A percentile compares a stretch with the other conserved stretches of the same genome.
Evolutionary conservation across 2,888 invertebrate genomes (phyloP).

Genomic region (Limnephilus marmoratus): DNA sequence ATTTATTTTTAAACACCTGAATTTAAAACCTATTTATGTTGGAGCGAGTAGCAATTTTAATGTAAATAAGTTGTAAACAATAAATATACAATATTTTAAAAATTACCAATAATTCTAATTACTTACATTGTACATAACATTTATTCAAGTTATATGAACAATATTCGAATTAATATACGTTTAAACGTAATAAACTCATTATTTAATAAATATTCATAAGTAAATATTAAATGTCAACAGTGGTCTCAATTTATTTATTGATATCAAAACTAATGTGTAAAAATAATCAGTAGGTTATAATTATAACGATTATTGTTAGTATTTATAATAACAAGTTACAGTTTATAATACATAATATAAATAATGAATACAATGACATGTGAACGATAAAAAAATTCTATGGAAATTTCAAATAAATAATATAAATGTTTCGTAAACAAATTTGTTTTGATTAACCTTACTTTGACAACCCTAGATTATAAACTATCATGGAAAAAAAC

Average conservation of each 20-base stretch:
- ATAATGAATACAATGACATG: neutral
- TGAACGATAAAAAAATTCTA: slow-evolving; percentile 32
- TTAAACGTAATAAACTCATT: neutral
- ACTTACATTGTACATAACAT: slow-evolving; percentile 10
- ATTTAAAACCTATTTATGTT: neutral
- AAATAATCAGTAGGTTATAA: slow-evolving; percentile 3
- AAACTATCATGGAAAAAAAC: too few relatives aligned
- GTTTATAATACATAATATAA: neutral
- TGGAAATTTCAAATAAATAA: slow-evolving; percentile 55
- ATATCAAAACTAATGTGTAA: slow-evolving; percentile 23
- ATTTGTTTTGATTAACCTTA: neutral
- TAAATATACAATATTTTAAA: neutral
- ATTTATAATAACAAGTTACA: slow-evolving; percentile 13
- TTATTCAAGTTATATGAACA: neutral
- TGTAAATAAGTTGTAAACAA: neutral
- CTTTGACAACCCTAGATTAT: neutral
- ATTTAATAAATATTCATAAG: neutral
- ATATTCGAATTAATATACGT: neutral
- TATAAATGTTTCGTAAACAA: slow-evolving; percentile 56
- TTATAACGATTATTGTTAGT: slow-evolving; percentile 2
- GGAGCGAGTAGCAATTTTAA: neutral
- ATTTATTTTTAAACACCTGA: too few relatives aligned
- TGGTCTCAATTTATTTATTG: slow-evolving; percentile 24
- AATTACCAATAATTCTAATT: neutral
- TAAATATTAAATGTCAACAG: neutral